A percentile compares a stretch with the other conserved stretches of the same genome.
Evolutionary conservation across 2,888 invertebrate species (phyloP).

Genomic region (Hypsopygia costalis): DNA sequence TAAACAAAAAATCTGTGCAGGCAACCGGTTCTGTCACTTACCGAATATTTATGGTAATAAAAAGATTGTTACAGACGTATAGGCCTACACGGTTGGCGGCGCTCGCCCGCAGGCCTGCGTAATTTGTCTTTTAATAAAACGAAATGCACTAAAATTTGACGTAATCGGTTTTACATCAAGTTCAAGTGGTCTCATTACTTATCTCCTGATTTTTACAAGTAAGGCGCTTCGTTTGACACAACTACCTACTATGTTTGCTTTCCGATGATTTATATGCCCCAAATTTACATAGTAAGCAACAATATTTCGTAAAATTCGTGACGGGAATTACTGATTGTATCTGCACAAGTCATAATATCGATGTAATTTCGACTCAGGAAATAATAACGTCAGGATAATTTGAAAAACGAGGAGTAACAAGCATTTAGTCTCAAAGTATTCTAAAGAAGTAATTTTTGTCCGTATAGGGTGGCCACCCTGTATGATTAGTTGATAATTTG

Average conservation of each 20-base stretch:
- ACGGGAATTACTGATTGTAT: too few species aligned
- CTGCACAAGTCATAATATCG: not conserved
- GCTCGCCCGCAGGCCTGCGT: slow-evolving; percentile 14
- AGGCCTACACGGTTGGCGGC: not conserved
- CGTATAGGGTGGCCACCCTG: slow-evolving; percentile 47
- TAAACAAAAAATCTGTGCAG: slow-evolving; percentile 32
- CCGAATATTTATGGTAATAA: slow-evolving; percentile 40
- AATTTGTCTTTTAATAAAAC: slow-evolving; percentile 35
- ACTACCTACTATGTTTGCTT: slow-evolving; percentile 44
- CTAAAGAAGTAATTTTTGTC: slow-evolving; percentile 61
- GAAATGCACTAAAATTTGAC: slow-evolving; percentile 33
- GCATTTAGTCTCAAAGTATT: slow-evolving; percentile 54
- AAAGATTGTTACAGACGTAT: slow-evolving; percentile 18
- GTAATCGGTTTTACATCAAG: slow-evolving; percentile 37
- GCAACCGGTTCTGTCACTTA: slow-evolving; percentile 32
- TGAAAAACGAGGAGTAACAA: slow-evolving; percentile 30
- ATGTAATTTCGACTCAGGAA: slow-evolving; percentile 17
- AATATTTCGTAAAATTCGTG: too few species aligned
- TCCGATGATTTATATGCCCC: slow-evolving; percentile 34
- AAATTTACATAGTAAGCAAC: slow-evolving; percentile 5
- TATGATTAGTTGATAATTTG: slow-evolving; percentile 62
- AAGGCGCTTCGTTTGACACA: slow-evolving; percentile 41
- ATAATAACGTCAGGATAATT: slow-evolving; percentile 26
- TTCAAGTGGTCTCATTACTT: slow-evolving; percentile 32
- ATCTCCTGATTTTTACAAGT: slow-evolving; percentile 25